Evolutionary conservation across 2,888 invertebrate species (phyloP).

Genomic region (Acheta domesticus): DNA sequence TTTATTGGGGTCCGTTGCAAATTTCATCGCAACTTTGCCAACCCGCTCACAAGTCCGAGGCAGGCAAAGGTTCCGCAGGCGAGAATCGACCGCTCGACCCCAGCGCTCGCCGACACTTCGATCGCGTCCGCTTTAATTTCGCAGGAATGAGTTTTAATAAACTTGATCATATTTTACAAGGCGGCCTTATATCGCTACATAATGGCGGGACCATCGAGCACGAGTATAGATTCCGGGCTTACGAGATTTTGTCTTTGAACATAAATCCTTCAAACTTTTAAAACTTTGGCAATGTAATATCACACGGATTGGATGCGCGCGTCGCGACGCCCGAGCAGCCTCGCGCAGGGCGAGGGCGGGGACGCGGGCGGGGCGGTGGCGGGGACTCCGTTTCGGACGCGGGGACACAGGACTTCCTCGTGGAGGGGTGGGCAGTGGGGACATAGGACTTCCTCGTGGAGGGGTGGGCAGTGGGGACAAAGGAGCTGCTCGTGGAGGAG

Average conservation of each 20-base stretch:
- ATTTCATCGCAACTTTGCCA: no score
- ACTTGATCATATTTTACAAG: conserved; percentile 18
- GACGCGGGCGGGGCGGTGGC: neutral
- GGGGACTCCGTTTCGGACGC: no score
- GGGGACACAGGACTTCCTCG: no score
- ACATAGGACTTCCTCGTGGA: no score
- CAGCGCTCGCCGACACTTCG: neutral
- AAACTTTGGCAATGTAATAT: conserved; percentile 10
- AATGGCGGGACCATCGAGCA: neutral
- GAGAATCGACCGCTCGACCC: neutral
- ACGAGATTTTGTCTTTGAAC: conserved; percentile 18
- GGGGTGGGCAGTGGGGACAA: no score
- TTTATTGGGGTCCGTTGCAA: no score
- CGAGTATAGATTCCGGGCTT: neutral
- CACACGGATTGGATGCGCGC: neutral
- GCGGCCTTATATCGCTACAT: conserved; percentile 18
- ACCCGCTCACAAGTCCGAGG: no score
- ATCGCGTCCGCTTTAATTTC: neutral
- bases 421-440: no score
- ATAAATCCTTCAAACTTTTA: neutral
- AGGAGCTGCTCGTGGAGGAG: no score
- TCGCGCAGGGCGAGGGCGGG: neutral
- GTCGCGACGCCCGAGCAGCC: no score
- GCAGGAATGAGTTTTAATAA: conserved; percentile 18
- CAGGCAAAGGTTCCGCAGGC: neutral